Conservation (phyloP, 2,113 vertebrate species). For the Pituophis catenifer region DNA sequence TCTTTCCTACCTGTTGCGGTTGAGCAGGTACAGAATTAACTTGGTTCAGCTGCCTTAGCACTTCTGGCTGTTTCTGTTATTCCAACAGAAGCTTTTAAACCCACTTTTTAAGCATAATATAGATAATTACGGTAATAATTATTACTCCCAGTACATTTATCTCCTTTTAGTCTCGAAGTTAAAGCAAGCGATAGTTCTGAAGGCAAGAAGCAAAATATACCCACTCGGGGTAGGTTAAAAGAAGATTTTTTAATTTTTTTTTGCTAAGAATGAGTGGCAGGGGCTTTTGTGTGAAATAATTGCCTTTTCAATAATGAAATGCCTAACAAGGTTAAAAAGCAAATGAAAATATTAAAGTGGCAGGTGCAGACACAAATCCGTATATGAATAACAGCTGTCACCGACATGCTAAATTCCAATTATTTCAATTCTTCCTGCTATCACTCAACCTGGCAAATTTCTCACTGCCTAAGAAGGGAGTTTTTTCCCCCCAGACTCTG, state of each 20-base stretch:
- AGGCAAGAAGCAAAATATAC: background rate
- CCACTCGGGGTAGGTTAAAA: background rate
- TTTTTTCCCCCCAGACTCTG: background rate
- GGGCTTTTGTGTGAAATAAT: background rate
- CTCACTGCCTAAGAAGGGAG: background rate
- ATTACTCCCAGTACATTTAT: background rate
- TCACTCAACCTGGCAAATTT: background rate
- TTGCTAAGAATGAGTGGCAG: background rate
- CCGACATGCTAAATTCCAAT: constrained; percentile 8
- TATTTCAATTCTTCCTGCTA: background rate
- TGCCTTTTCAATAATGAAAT: background rate
- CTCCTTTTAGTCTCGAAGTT: background rate
- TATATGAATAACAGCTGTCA: background rate
- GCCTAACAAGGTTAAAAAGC: background rate
- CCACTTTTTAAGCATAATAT: background rate
- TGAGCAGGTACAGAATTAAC: background rate
- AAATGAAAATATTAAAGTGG: constrained; percentile 13
- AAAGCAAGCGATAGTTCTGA: background rate
- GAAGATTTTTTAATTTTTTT: background rate
- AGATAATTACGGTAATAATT: background rate
- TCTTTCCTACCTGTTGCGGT: background rate
- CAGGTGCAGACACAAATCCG: background rate
- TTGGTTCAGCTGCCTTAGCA: background rate
- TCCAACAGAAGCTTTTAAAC: background rate
- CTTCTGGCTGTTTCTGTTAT: background rate